phyloP scores from a whole-genome alignment of 2,888 invertebrate genomes.

The Phaonia tiefii region DNA sequence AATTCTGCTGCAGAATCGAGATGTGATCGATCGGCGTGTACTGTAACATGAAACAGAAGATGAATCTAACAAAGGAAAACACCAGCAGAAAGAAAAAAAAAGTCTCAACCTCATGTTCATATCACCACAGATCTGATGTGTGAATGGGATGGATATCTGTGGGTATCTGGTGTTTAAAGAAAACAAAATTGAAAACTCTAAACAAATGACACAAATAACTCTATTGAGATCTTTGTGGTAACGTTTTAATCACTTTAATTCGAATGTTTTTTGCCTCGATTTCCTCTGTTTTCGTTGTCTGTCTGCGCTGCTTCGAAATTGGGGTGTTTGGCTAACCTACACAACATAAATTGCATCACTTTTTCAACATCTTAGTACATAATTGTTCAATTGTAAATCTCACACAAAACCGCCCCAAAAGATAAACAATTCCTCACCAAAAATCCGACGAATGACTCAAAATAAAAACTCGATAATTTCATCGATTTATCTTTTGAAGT shows the following conservation, averaged over 20 bases:
- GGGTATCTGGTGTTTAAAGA: background rate
- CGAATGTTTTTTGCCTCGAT: background rate
- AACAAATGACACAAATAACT: slow-evolving; percentile 40
- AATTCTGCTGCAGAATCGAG: background rate
- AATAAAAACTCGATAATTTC: too few relatives aligned
- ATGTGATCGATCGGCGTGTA: slow-evolving; percentile 41
- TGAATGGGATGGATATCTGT: background rate
- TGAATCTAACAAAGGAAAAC: slow-evolving; percentile 19
- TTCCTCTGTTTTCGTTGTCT: background rate
- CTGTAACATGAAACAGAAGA: slow-evolving; percentile 49
- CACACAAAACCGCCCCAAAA: background rate
- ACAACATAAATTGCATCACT: slow-evolving; percentile 15
- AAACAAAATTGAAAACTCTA: slow-evolving; percentile 12
- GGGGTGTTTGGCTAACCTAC: slow-evolving; percentile 11
- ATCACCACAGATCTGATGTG: background rate
- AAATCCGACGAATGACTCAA: too few relatives aligned
- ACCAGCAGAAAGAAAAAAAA: slow-evolving; percentile 7
- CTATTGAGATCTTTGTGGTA: background rate
- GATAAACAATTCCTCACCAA: too few relatives aligned
- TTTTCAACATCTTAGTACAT: slow-evolving; percentile 9
- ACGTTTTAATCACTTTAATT: slow-evolving; percentile 37
- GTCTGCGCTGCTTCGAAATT: background rate
- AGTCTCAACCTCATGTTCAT: slow-evolving; percentile 24
- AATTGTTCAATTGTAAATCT: slow-evolving; percentile 37
- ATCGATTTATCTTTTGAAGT: background rate